These are phyloP conservation scores for Caenorhabditis zanzibari DNA, from an alignment of 2,888 invertebrate genomes.

Conservation along the genomic window DNA sequence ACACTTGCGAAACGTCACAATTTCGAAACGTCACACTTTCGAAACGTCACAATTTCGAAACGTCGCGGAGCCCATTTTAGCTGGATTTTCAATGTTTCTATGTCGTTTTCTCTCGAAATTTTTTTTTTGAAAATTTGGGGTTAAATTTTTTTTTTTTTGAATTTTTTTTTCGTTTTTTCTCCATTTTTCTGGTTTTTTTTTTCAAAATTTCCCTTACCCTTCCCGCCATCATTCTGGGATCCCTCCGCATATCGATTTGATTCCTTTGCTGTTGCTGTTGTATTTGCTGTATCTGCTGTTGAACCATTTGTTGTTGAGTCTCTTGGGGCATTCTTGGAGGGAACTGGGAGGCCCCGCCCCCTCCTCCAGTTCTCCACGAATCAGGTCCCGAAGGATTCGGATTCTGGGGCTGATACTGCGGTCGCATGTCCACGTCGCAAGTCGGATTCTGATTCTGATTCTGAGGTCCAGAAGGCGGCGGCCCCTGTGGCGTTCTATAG, in stretches of 20 bases:
- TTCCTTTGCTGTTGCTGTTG: not conserved
- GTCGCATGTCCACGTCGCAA: conserved; percentile 56
- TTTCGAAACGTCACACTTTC: too few relatives aligned
- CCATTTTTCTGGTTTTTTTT: not conserved
- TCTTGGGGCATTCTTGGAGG: too few relatives aligned
- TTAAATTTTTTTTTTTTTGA: too few relatives aligned
- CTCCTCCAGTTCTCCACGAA: conserved; percentile 43
- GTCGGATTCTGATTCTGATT: not conserved
- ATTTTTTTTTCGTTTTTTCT: too few relatives aligned
- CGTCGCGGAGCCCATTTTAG: too few relatives aligned
- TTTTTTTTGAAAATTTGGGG: too few relatives aligned
- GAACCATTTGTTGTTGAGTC: not conserved
- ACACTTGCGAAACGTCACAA: too few relatives aligned
- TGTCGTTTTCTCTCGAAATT: too few relatives aligned
- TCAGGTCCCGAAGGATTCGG: conserved; percentile 3
- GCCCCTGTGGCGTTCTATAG: not conserved
- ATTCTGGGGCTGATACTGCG: conserved; percentile 7
- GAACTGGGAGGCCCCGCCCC: too few relatives aligned
- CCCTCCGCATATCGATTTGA: conserved; percentile 48
- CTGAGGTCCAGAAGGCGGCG: not conserved
- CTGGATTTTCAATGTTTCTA: too few relatives aligned
- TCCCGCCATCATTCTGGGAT: conserved; percentile 45
- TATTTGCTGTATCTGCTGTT: not conserved
- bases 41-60: too few relatives aligned
- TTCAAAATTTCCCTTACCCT: conserved; percentile 11